Percentiles rank a stretch among this genome's conserved stretches.
Conservation (phyloP, 2,888 invertebrate species). For the Osedax frankpressi region DNA sequence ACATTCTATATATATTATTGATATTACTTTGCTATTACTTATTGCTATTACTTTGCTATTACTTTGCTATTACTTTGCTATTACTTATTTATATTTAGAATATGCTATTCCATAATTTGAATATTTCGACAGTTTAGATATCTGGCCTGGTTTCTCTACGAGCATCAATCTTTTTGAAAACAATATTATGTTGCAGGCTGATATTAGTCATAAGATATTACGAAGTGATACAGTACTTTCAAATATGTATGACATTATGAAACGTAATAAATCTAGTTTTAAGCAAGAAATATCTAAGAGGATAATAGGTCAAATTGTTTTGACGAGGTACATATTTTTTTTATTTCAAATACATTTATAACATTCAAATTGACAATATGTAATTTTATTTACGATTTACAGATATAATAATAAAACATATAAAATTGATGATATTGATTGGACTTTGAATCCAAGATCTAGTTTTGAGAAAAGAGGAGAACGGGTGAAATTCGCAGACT, state of each 20-base stretch:
- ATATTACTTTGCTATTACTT: too few relatives aligned
- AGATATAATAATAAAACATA: slow-evolving; percentile 80
- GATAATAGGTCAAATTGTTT: slow-evolving; percentile 58
- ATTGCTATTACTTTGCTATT: background rate
- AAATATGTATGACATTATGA: slow-evolving; percentile 45
- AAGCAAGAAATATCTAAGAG: slow-evolving; percentile 50
- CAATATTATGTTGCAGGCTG: slow-evolving; percentile 43
- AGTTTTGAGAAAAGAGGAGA: slow-evolving; percentile 52
- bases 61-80: background rate
- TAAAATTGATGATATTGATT: slow-evolving; percentile 69
- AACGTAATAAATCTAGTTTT: slow-evolving; percentile 41
- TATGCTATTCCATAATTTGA: background rate
- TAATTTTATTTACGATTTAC: too few relatives aligned
- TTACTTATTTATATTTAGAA: background rate
- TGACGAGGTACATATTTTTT: slow-evolving; percentile 52
- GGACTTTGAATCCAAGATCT: slow-evolving; percentile 58
- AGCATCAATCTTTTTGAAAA: slow-evolving; percentile 31
- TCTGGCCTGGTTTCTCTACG: slow-evolving; percentile 30
- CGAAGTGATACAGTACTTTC: slow-evolving; percentile 66
- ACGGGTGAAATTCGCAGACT: slow-evolving; percentile 58
- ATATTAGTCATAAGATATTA: slow-evolving; percentile 73
- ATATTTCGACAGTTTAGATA: slow-evolving; percentile 23
- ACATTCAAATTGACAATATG: background rate
- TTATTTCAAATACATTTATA: background rate
- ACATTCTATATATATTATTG: too few relatives aligned